Percentiles rank a stretch among this genome's conserved stretches.
Conservation (phyloP, 2,888 invertebrate species). For the Syritta pipiens region DNA sequence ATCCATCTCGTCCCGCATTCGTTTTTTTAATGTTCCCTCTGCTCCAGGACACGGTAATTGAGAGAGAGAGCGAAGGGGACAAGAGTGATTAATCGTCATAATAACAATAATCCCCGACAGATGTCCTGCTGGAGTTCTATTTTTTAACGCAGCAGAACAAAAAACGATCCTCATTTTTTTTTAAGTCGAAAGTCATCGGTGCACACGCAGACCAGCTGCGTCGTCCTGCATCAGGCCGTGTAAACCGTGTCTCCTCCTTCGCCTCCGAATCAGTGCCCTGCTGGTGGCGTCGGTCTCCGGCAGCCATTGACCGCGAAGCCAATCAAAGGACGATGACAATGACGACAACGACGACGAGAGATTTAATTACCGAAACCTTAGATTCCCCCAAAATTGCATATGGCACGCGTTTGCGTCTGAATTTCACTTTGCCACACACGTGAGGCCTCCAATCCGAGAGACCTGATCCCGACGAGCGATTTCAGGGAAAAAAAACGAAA, state of each 20-base stretch:
- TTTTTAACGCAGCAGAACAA: slow-evolving; percentile 46
- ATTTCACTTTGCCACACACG: slow-evolving; percentile 55
- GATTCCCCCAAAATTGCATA: slow-evolving; percentile 60
- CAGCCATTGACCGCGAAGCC: slow-evolving; percentile 66
- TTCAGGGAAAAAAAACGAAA: too few species aligned
- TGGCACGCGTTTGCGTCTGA: slow-evolving; percentile 64
- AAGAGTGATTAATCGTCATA: slow-evolving; percentile 65
- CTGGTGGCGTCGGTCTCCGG: slow-evolving; percentile 35
- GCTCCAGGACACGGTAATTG: too few species aligned
- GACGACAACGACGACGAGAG: slow-evolving; percentile 39
- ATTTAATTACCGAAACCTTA: slow-evolving; percentile 65
- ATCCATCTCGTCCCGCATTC: too few species aligned
- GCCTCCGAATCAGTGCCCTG: slow-evolving; percentile 43
- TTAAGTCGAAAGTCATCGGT: slow-evolving; percentile 13
- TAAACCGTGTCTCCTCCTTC: slow-evolving; percentile 16
- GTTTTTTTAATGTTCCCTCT: too few species aligned
- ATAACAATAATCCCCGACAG: slow-evolving; percentile 68
- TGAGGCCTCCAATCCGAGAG: slow-evolving; percentile 40
- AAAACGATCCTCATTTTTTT: slow-evolving; percentile 17
- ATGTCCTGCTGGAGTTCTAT: slow-evolving; percentile 50
- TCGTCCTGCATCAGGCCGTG: slow-evolving; percentile 20
- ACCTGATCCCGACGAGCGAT: too few species aligned
- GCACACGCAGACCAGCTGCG: slow-evolving; percentile 50
- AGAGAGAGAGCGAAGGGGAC: slow-evolving; percentile 1
- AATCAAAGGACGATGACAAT: slow-evolving; percentile 56